phyloP scores from a whole-genome alignment of 2,113 vertebrate species.

The Brachyistius frenatus region DNA sequence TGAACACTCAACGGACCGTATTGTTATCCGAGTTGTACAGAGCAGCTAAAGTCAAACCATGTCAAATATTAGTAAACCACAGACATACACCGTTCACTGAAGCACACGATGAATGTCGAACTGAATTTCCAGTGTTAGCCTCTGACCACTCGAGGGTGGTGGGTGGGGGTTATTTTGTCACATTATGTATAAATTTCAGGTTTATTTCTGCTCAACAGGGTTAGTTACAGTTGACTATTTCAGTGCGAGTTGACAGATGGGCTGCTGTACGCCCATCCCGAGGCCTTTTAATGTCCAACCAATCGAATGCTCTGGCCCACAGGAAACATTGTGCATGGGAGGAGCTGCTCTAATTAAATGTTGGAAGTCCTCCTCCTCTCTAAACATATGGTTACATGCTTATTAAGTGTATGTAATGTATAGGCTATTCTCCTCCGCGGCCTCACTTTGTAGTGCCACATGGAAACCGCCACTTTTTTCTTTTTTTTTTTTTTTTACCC shows the following conservation, averaged over 20 bases:
- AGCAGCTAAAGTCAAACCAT: neutral
- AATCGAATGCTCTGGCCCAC: neutral
- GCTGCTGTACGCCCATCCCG: neutral
- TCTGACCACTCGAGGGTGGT: no score
- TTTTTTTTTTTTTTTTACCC: no score
- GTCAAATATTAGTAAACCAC: conserved; percentile 49
- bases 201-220: neutral
- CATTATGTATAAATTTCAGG: neutral
- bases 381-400: conserved; percentile 50
- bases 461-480: neutral
- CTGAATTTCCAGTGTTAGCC: neutral
- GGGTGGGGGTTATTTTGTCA: neutral
- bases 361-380: conserved; percentile 24
- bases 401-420: conserved; percentile 17
- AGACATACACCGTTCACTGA: neutral
- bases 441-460: neutral
- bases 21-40: neutral
- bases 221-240: conserved; percentile 5
- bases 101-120: neutral
- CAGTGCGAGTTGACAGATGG: conserved; percentile 25
- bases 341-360: conserved; percentile 65
- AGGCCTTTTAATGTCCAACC: neutral
- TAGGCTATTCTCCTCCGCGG: conserved; percentile 13
- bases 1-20: neutral
- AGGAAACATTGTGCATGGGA: conserved; percentile 55